Conservation (phyloP, 2,113 vertebrate genomes). For the Nansenia antarctica region DNA sequence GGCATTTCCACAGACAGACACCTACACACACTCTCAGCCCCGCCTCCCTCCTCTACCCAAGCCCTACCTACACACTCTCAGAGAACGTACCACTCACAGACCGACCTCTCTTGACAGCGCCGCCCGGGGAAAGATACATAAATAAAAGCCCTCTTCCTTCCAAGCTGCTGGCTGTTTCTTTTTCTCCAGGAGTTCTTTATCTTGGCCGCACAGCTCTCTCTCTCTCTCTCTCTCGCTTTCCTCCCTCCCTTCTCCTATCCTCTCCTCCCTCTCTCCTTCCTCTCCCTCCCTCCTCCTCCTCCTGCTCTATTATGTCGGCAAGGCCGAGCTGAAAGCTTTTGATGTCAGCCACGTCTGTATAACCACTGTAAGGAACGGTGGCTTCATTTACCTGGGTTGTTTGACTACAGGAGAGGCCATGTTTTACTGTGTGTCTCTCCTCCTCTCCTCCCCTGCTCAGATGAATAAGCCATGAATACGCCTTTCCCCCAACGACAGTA, state of each 20-base stretch:
- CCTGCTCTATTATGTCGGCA: neutral
- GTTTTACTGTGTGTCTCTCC: conserved; percentile 4
- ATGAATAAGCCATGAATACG: conserved; percentile 36
- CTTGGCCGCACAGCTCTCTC: neutral
- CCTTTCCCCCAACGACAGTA: neutral
- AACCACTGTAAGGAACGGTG: conserved; percentile 5
- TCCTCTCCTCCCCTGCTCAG: conserved; percentile 6
- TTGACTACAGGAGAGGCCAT: conserved; percentile 4
- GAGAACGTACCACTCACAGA: too few species aligned
- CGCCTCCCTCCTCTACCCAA: too few species aligned
- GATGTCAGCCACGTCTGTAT: neutral
- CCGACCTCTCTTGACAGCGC: neutral
- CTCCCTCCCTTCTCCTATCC: neutral
- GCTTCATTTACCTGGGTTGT: conserved; percentile 4
- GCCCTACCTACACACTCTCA: too few species aligned
- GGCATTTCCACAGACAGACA: too few species aligned
- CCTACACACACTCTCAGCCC: too few species aligned
- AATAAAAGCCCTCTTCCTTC: neutral
- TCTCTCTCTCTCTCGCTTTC: conserved; percentile 20
- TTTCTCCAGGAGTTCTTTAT: neutral
- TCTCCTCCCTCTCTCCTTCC: neutral
- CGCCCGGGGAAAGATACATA: neutral
- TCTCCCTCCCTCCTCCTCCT: neutral
- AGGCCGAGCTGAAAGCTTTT: conserved; percentile 10
- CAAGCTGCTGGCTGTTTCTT: neutral